Base-by-base conservation (phyloP, 2,888 invertebrate species). In the Lomographa bimaculata region DNA sequence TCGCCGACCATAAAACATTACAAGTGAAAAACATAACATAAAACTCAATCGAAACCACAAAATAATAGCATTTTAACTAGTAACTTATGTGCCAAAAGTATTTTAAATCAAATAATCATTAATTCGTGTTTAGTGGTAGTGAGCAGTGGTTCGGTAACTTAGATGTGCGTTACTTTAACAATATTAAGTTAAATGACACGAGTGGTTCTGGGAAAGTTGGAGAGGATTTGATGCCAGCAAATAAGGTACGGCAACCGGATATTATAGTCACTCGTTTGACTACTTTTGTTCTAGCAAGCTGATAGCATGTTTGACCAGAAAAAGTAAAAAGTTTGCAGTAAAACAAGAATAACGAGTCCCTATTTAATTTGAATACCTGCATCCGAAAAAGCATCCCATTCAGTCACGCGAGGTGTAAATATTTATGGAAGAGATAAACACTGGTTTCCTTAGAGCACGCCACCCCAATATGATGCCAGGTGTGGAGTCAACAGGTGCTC, bases 181-280 rank as follows among this genome's bases (percentile, higher is more conserved):
- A 64, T 49, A 59, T 59, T 50, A 55, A 64, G 60, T 71, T 68
- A 69, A 79, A 76, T 75, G 74, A 76, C 68, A 64, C 64, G 59
- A 63, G 49, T 30, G 36, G 17, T 37, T 36, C 36, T 33, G 21
- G 42, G 64, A 54, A 60, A 51, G 60, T 56, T 61, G 66, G 64
- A 69, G 78, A 79, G 77, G 77, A 77, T 79, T 82, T 71, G 73
- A 79, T 78, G 78, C 72, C 74, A 78, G 70, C 71, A 72, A 76
- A 76, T 74, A 85, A 87, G 87, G 87, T 87, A 86, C 71, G 74
- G 57, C 58, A 78, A 86, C 85, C 85, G 84, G 82, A 82, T 82
- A 80, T 78, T 70, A 62, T 76, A 72, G 71, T 61, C 23, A 76
- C 72, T 77, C 46, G 81, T 65, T 67, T 55, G 76, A 81, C 85